Base-by-base conservation (phyloP, 2,888 invertebrate species). In the Limnephilus auricula region DNA sequence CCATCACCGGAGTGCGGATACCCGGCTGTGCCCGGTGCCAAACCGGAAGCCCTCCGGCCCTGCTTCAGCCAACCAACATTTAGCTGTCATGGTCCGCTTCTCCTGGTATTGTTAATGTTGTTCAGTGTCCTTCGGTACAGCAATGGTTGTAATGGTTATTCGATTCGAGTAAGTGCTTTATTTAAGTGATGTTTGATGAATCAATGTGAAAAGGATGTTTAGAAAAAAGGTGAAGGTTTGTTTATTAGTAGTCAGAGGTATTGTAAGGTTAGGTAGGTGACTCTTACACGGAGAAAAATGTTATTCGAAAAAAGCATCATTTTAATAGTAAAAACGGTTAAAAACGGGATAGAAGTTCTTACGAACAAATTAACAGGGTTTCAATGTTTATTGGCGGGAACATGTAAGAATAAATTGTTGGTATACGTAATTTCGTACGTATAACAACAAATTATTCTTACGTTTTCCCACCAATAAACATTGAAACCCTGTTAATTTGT, bases 91-190 rank as follows among this genome's bases (percentile, higher is more conserved):
- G 85, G 85, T 25, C 45, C 85, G 85, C 85, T 85, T 37, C 37
- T 85, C 40, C 30, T 40, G 30, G 85, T 40, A 40, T 85, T 85
- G 85, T 85, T 85, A 40, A n/a, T 85, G 85, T 45, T 85, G 85
- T 45, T 85, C 15, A 40, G 5, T 30, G 85, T 85, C 85, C 85
- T 85, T 85, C 85, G 40, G 85, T 85, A 30, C 45, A 85, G 85
- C 85, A 10, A 37, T n/a, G 31, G 32, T 32, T 80, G 80, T 25
- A n/a, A 65, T 65, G 65, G 9, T 65, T 65, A 65, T 65, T 65
- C 25, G 9, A n/a, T 65, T 65, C 65, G 9, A 65, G 65, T 50
- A 50, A 50, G 50, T 65, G 18, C 65, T 65, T 65, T 25, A 65
- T 65, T 65, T 65, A 25, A 65, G 65, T 65, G 65, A 65, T 65